Percentiles rank a stretch among this genome's conserved stretches.
These are phyloP conservation scores for Panagrolaimus sp. DNA, from an alignment of 1,140 invertebrate species.

Conservation along the genomic window DNA sequence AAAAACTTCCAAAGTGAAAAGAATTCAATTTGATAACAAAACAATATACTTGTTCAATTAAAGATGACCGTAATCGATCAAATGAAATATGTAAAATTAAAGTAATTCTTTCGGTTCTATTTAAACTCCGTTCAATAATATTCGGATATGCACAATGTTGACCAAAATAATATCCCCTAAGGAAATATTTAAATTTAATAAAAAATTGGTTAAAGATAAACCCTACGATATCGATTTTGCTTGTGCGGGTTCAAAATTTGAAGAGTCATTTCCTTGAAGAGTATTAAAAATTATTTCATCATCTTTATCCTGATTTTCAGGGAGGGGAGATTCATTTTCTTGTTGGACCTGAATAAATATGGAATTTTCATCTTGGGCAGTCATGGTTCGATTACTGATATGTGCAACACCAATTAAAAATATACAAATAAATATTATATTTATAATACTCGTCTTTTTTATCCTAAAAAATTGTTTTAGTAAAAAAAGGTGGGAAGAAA, in stretches of 20 bases:
- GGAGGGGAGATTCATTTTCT: too few relatives aligned
- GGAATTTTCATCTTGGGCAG: too few relatives aligned
- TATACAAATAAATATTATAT: neutral
- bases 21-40: neutral
- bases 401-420: slow-evolving; percentile 11
- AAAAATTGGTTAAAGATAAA: too few relatives aligned
- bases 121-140: slow-evolving; percentile 5
- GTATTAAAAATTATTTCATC: too few relatives aligned
- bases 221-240: too few relatives aligned
- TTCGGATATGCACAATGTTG: neutral
- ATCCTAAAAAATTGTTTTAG: neutral
- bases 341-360: too few relatives aligned
- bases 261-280: too few relatives aligned
- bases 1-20: neutral
- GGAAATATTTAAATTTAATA: neutral
- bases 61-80: neutral
- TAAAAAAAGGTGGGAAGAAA: too few relatives aligned
- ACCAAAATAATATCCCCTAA: neutral
- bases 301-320: too few relatives aligned
- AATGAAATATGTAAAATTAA: neutral
- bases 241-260: too few relatives aligned
- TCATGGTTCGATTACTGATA: neutral
- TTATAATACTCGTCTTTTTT: neutral
- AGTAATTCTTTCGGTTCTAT: neutral
- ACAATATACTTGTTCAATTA: slow-evolving; percentile 4